A percentile compares a stretch with the other conserved stretches of the same genome.
phyloP scores from a whole-genome alignment of 2,888 invertebrate species.

The Hybos culiciformis region DNA sequence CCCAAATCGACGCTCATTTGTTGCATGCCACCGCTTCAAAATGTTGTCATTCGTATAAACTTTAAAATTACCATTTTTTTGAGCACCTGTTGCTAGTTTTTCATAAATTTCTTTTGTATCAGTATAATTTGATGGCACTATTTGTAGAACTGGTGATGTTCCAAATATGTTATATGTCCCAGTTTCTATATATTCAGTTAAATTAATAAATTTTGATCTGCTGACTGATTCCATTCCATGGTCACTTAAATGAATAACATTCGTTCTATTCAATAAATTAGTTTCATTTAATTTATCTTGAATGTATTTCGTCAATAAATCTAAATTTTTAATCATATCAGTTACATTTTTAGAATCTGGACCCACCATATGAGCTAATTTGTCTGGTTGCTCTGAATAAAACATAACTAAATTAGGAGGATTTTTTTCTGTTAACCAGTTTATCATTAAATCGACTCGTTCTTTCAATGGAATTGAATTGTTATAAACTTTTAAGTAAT shows the following conservation, averaged over 20 bases:
- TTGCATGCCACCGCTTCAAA: constrained; percentile 47
- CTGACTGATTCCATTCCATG: constrained; percentile 53
- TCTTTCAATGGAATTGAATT: constrained; percentile 35
- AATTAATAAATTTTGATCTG: constrained; percentile 40
- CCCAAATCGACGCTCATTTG: constrained; percentile 43
- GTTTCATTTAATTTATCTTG: constrained; percentile 38
- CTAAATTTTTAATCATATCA: constrained; percentile 36
- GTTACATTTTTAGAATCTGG: constrained; percentile 23
- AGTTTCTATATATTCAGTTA: constrained; percentile 39
- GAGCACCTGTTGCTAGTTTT: constrained; percentile 35
- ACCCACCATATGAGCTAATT: constrained; percentile 45
- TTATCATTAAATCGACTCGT: constrained; percentile 39
- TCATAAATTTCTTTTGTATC: constrained; percentile 38
- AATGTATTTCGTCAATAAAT: constrained; percentile 44
- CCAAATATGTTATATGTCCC: constrained; percentile 37
- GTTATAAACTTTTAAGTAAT: constrained; percentile 36
- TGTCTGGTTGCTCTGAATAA: constrained; percentile 59
- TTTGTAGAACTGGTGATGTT: constrained; percentile 43
- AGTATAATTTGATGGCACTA: constrained; percentile 41
- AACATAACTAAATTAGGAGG: constrained; percentile 55
- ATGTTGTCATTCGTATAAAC: constrained; percentile 48
- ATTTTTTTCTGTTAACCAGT: constrained; percentile 42
- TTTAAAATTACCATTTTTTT: constrained; percentile 36
- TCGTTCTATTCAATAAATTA: constrained; percentile 40
- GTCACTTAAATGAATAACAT: constrained; percentile 56